Conservation (phyloP, 2,888 invertebrate species). For the Amiota communis region DNA sequence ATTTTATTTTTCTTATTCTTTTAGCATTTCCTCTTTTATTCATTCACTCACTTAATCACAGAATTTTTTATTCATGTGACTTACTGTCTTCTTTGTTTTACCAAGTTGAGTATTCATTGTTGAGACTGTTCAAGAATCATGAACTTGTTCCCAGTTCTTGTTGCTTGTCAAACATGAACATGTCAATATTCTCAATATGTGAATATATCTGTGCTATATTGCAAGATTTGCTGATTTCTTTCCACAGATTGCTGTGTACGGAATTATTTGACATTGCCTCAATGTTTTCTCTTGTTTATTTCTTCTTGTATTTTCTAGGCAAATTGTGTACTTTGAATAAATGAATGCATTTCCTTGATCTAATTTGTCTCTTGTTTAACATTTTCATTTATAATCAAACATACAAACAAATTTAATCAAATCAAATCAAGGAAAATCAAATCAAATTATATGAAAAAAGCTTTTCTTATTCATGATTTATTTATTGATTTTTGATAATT, state of each 20-base stretch:
- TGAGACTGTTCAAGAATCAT: not conserved
- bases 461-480: too few species aligned
- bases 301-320: not conserved
- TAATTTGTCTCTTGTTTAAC: not conserved
- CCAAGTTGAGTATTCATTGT: not conserved
- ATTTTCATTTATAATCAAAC: not conserved
- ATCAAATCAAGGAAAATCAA: not conserved
- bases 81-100: not conserved
- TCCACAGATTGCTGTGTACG: too few species aligned
- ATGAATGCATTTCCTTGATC: not conserved
- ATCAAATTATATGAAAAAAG: too few species aligned
- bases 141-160: not conserved
- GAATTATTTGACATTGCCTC: not conserved
- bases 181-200: not conserved
- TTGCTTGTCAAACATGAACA: conserved; percentile 1
- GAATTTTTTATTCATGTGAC: not conserved
- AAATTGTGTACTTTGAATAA: not conserved
- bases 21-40: not conserved
- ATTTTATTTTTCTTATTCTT: too few species aligned
- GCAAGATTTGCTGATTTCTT: not conserved
- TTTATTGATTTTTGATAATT: too few species aligned
- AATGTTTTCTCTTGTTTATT: not conserved
- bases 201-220: too few species aligned
- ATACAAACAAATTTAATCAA: conserved; percentile 11
- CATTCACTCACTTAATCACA: not conserved